A percentile compares a stretch with the other conserved stretches of the same genome.
phyloP scores from a whole-genome alignment of 92 coral and sea anemone species.

The Phenganax marumi region DNA sequence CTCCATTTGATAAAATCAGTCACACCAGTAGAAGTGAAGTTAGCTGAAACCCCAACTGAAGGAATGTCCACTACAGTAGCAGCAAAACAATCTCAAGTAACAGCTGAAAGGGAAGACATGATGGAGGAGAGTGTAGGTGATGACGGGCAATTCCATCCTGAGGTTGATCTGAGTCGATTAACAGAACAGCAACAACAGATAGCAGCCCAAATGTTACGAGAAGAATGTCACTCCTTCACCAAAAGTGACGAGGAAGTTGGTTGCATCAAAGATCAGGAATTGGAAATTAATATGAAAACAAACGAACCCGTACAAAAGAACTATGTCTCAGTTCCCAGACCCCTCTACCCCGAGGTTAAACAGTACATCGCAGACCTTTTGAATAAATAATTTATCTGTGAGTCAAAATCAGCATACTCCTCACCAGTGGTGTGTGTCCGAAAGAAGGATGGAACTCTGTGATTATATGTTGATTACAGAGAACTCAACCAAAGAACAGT shows the following conservation, averaged over 20 bases:
- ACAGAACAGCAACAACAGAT: not conserved
- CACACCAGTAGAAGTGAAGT: slow-evolving; percentile 45
- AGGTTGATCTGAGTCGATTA: not conserved
- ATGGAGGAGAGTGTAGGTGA: not conserved
- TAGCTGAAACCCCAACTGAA: not conserved
- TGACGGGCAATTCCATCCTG: slow-evolving; percentile 1
- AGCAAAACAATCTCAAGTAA: slow-evolving; percentile 8
- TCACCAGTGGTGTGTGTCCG: slow-evolving; percentile 4
- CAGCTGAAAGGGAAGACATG: not conserved
- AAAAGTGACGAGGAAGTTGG: slow-evolving; percentile 28
- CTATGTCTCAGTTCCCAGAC: not conserved
- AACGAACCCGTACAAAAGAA: slow-evolving; percentile 22
- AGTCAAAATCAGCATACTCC: slow-evolving; percentile 21
- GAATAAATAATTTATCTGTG: not conserved
- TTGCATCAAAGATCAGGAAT: not conserved
- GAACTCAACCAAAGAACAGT: slow-evolving; percentile 3
- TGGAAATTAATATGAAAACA: not conserved
- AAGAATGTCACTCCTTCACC: slow-evolving; percentile 20
- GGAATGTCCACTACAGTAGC: not conserved
- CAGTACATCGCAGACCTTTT: slow-evolving; percentile 13
- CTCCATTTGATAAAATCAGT: slow-evolving; percentile 43
- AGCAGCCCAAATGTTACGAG: not conserved
- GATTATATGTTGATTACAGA: slow-evolving; percentile 7
- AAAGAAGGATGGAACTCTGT: slow-evolving; percentile 9
- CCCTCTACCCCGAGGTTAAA: slow-evolving; percentile 24